Evolutionary conservation across 2,113 vertebrate species (phyloP), one percentile per base, ranked within the genome.

Genomic region (Onychorhynchus coronatus): DNA sequence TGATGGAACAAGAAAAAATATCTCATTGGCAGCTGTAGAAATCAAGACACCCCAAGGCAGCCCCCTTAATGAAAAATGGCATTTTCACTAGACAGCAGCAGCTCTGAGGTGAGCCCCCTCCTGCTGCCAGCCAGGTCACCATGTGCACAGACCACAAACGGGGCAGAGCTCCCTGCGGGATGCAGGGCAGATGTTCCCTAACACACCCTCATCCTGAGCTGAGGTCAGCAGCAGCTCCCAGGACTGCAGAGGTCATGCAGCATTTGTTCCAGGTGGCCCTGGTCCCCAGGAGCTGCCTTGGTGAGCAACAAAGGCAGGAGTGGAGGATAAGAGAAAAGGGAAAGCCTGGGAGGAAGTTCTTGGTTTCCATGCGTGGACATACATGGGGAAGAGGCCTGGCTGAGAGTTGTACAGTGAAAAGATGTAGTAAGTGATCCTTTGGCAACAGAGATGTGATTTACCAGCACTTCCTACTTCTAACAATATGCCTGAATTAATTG

Each of bases 141-240:
- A 1, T 0, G 4, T 10, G 39, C 12, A 9, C 16, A 4, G 4
- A 22, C 35, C 33, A 6, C 13, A 47, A 4, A 11, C 0, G 0
- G 31, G 52, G 28, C 71, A 72, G 71, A 79, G 87, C 19, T 83
- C 2, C 2, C 78, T 62, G 70, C 1, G 1, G 42, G n/a, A 11
- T 8, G 11, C 4, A 9, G 21, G 39, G 41, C 2, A 28, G 14
- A 41, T 11, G 8, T 17, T 46, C 30, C 18, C 67, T 8, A 21
- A 25, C 8, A 14, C 5, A 12, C 6, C 74, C 35, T 31, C 6
- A 0, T 50, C 50, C n/a, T 12, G 28, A 27, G 61, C 8, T 15
- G 4, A 41, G 55, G 49, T 62, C 39, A 47, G 47, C 78, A 67
- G 47, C 46, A 62, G n/a, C 55, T 81, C 44, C 28, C 44, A 27